Evolutionary conservation across 1,140 invertebrate species (phyloP).

Genomic region (Antheraea mylitta): DNA sequence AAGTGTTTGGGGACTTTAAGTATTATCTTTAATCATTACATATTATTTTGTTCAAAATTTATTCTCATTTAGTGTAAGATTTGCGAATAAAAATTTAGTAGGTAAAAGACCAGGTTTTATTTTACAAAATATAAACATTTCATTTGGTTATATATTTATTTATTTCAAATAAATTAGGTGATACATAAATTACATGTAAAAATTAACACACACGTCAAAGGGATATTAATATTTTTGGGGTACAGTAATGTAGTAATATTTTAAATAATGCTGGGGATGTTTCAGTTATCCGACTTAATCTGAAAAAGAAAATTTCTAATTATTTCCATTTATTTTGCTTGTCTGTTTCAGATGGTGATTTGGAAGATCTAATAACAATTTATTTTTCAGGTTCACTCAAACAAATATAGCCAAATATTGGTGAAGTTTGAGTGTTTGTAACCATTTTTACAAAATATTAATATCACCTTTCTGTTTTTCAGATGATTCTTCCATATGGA

Average conservation of each 20-base stretch:
- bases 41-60: conserved; percentile 29
- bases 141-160: conserved; percentile 54
- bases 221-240: conserved; percentile 29
- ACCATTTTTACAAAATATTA: conserved; percentile 52
- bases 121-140: conserved; percentile 45
- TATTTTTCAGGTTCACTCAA: conserved; percentile 66
- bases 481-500: conserved; percentile 76
- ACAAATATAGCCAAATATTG: conserved; percentile 32
- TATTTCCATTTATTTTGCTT: conserved; percentile 63
- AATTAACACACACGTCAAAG: conserved; percentile 19
- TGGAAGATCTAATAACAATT: conserved; percentile 65
- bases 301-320: conserved; percentile 60
- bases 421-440: conserved; percentile 67
- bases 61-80: conserved; percentile 38
- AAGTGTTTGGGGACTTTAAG: conserved; percentile 47
- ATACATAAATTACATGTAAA: conserved; percentile 54
- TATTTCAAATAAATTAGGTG: conserved; percentile 49
- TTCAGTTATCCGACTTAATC: conserved; percentile 52
- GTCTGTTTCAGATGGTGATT: conserved; percentile 72
- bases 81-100: conserved; percentile 57
- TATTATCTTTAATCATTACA: conserved; percentile 28
- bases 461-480: conserved; percentile 78
- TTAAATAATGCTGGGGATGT: conserved; percentile 28
- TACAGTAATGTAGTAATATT: conserved; percentile 34
- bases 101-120: conserved; percentile 63